These are phyloP conservation scores for Aegypius monachus DNA, from an alignment of 2,113 vertebrate genomes.

Conservation along the genomic window DNA sequence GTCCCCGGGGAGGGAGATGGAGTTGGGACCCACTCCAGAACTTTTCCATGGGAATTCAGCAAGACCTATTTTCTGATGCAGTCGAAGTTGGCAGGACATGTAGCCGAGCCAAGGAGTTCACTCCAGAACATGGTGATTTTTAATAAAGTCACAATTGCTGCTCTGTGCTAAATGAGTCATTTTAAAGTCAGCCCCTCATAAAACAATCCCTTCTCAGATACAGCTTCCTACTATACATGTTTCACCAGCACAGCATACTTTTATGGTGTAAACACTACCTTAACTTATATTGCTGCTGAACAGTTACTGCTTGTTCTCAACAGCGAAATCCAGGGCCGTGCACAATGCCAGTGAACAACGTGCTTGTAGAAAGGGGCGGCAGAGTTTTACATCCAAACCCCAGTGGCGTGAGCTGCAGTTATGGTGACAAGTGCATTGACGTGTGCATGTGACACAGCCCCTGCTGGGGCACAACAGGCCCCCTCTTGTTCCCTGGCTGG, in stretches of 20 bases:
- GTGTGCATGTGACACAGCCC: background rate
- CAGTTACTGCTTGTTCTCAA: conserved; percentile 19
- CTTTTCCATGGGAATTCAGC: conserved; percentile 46
- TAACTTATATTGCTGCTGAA: background rate
- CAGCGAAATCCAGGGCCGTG: background rate
- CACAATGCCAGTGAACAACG: background rate
- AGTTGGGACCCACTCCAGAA: background rate
- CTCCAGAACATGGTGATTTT: conserved; percentile 35
- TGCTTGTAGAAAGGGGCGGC: background rate
- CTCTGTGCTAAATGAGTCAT: conserved; percentile 61
- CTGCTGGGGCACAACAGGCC: background rate
- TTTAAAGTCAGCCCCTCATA: conserved; percentile 51
- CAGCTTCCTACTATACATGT: conserved; percentile 17
- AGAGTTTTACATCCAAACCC: background rate
- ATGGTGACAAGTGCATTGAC: background rate
- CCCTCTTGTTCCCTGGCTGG: background rate
- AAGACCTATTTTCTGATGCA: conserved; percentile 13
- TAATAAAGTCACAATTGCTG: conserved; percentile 53
- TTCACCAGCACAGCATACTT: conserved; percentile 17
- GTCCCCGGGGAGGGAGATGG: background rate
- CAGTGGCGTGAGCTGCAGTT: background rate
- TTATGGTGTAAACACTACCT: conserved; percentile 6
- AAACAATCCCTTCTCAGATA: conserved; percentile 48
- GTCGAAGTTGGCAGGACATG: background rate
- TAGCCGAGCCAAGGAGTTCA: background rate